These are phyloP conservation scores for Melanotaenia maccullochi DNA, from an alignment of 2,797 vertebrate species.

Conservation along the genomic window DNA sequence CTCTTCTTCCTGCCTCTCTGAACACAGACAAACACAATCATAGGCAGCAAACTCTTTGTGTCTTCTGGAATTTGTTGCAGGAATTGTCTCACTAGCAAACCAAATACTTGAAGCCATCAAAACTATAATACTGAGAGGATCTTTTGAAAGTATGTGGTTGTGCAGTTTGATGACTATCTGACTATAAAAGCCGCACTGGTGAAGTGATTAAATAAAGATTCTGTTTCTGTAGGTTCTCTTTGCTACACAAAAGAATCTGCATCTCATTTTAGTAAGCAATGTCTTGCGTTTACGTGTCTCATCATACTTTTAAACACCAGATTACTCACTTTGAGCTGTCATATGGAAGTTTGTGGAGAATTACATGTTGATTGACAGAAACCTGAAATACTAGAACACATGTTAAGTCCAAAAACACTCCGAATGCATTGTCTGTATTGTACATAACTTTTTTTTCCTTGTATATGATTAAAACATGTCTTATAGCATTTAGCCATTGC, in stretches of 20 bases:
- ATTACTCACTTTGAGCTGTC: not conserved
- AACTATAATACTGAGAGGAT: not conserved
- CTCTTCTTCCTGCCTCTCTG: constrained; percentile 66
- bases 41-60: constrained; percentile 29
- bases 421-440: not conserved
- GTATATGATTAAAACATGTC: not conserved
- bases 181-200: not conserved
- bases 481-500: not conserved
- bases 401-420: not conserved
- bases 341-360: not conserved
- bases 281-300: not conserved
- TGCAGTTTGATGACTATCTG: not conserved
- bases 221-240: not conserved
- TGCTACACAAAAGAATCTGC: not conserved
- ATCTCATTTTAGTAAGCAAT: not conserved
- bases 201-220: not conserved
- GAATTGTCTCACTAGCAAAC: constrained; percentile 7
- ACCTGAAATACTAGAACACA: not conserved
- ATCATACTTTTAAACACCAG: not conserved
- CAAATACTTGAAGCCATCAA: not conserved
- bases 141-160: not conserved
- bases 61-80: constrained; percentile 14
- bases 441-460: not conserved
- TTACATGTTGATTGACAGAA: not conserved
- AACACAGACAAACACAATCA: constrained; percentile 66